Evolutionary conservation across 2,113 vertebrate genomes (phyloP).

Genomic region (Callopanchax toddi): DNA sequence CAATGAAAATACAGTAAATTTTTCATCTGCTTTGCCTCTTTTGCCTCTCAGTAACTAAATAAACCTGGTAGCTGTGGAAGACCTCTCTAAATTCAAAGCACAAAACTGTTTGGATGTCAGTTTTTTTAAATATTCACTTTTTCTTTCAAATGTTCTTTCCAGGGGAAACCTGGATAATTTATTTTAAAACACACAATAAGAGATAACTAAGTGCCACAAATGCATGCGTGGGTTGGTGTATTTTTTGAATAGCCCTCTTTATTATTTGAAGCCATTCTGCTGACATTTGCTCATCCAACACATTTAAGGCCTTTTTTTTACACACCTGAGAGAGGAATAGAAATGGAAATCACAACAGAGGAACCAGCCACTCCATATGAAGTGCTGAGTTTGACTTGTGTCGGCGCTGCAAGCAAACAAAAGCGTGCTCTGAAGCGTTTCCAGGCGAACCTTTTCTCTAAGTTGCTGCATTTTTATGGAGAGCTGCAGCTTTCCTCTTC

Average conservation of each 20-base stretch:
- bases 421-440: conserved; percentile 47
- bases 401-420: conserved; percentile 46
- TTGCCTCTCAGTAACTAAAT: conserved; percentile 30
- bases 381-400: conserved; percentile 59
- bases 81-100: conserved; percentile 34
- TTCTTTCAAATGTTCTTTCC: conserved; percentile 14
- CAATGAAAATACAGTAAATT: conserved; percentile 19
- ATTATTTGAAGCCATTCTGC: conserved; percentile 44
- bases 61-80: conserved; percentile 17
- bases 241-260: conserved; percentile 23
- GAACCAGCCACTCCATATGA: conserved; percentile 40
- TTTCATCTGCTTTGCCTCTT: conserved; percentile 17
- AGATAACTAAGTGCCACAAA: conserved; percentile 39
- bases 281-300: conserved; percentile 63
- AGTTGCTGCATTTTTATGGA: conserved; percentile 13
- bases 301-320: conserved; percentile 53
- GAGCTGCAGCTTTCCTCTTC: conserved; percentile 11
- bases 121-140: conserved; percentile 25
- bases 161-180: conserved; percentile 13
- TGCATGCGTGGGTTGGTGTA: background rate
- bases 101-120: conserved; percentile 12
- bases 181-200: conserved; percentile 15
- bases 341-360: conserved; percentile 49
- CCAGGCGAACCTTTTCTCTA: conserved; percentile 15
- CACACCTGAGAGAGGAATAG: conserved; percentile 44